Evolutionary conservation across 2,888 invertebrate species (phyloP), one percentile per base, ranked within the genome.

Genomic region (Epirrhoe alternata): DNA sequence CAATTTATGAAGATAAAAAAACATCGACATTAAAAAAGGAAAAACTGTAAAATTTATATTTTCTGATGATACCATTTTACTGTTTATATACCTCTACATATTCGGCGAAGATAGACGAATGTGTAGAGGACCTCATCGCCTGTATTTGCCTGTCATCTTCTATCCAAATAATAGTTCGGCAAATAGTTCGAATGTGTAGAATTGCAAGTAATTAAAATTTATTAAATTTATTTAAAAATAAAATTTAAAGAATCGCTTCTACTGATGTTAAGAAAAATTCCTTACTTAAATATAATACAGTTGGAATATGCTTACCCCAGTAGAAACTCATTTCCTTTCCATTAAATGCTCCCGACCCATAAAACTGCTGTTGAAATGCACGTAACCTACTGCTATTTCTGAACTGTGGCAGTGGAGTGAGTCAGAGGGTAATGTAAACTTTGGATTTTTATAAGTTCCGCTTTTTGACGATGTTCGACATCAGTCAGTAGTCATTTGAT

Each of bases 391-490:
- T 68, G 58, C 54, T 55, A 55, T 59, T 54, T 42, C n/a, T 54
- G 45, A 17, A 59, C 64, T 24, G 54, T 64, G 64, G 50, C 58
- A 38, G 62, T 42, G 12, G 55, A 61, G 61, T 71, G 66, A 69
- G 61, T 69, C 68, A 68, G 45, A 33, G 64, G 24, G 24, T 59
- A 45, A 33, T 50, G 24, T 45, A 54, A 59, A 52, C 52, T 49
- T 58, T 38, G 33, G 51, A 53, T 14, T 51, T 52, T 59, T 35
- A 50, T 24, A 42, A 30, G 51, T 59, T 59, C 51, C 51, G 51
- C 38, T n/a, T 50, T 59, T 51, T 59, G 35, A 59, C 35, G 50
- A 42, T 12, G 38, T 42, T 42, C 5, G 33, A 42, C 12, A 42
- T 12, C 38, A 42, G 12, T 42, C 24, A 24, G 24, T 3, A 24